phyloP scores from a whole-genome alignment of 2,888 invertebrate species.

The Thysanoteuthis rhombus region DNA sequence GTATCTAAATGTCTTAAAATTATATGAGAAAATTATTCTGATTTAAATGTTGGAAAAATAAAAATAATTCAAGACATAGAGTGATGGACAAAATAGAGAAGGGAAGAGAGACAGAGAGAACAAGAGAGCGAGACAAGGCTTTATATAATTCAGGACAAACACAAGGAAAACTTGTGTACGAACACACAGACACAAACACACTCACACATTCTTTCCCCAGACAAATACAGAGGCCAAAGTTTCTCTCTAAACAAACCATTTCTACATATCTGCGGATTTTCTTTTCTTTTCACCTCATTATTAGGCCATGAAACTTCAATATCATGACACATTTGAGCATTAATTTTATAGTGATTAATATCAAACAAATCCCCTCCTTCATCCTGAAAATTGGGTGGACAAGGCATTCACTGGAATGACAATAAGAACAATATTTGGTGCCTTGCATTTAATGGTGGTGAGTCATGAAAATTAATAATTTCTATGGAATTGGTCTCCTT shows the following conservation, averaged over 20 bases:
- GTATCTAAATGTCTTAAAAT: too few species aligned
- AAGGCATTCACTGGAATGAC: neutral
- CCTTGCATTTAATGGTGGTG: neutral
- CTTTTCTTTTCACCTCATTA: neutral
- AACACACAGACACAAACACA: neutral
- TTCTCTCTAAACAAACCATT: neutral
- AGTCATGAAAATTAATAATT: neutral
- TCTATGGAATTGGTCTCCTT: neutral
- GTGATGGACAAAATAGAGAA: neutral
- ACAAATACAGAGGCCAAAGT: neutral
- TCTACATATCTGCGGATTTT: neutral
- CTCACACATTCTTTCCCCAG: neutral
- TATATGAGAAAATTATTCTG: too few species aligned
- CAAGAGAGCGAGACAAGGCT: conserved; percentile 1
- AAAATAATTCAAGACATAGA: neutral
- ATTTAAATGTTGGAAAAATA: too few species aligned
- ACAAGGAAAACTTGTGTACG: neutral
- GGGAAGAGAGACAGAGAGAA: conserved; percentile 29
- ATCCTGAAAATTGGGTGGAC: neutral
- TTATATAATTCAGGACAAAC: neutral
- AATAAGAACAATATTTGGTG: conserved; percentile 12
- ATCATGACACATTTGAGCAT: neutral
- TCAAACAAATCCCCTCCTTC: neutral
- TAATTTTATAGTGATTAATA: neutral
- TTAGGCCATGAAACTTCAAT: neutral